These are phyloP conservation scores for Drosophila koepferae DNA, from an alignment of 2,888 invertebrate genomes.

Conservation along the genomic window DNA sequence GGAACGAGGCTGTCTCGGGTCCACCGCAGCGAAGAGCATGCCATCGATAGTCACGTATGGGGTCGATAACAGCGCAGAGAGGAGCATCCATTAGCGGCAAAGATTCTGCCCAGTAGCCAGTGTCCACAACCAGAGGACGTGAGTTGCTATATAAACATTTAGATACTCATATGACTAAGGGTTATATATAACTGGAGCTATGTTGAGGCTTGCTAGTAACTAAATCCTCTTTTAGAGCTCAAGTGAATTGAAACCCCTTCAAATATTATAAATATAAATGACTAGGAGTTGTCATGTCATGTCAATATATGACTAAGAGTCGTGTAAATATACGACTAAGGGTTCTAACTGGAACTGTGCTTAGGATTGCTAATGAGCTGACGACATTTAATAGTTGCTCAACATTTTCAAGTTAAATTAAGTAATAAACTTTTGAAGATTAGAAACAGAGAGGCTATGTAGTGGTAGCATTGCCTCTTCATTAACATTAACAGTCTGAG, in stretches of 20 bases:
- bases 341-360: no score
- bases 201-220: background rate
- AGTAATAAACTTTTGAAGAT: no score
- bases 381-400: no score
- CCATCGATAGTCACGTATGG: constrained; percentile 92
- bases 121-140: constrained; percentile 83
- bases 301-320: no score
- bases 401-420: no score
- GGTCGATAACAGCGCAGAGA: constrained; percentile 91
- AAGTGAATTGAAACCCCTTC: background rate
- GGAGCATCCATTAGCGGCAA: constrained; percentile 88
- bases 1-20: constrained; percentile 91
- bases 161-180: background rate
- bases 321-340: no score
- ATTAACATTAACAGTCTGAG: no score
- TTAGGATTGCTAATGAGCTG: no score
- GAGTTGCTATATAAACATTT: constrained; percentile 78
- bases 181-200: background rate
- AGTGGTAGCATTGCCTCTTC: no score
- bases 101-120: constrained; percentile 90
- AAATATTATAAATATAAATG: background rate
- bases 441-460: no score
- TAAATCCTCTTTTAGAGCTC: no score
- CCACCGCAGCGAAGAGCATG: constrained; percentile 91
- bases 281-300: no score